A percentile compares a stretch with the other conserved stretches of the same genome.
Conservation (phyloP, 30 jellyfish, hydroid and myxozoan species). For the Aurelia sp. region DNA sequence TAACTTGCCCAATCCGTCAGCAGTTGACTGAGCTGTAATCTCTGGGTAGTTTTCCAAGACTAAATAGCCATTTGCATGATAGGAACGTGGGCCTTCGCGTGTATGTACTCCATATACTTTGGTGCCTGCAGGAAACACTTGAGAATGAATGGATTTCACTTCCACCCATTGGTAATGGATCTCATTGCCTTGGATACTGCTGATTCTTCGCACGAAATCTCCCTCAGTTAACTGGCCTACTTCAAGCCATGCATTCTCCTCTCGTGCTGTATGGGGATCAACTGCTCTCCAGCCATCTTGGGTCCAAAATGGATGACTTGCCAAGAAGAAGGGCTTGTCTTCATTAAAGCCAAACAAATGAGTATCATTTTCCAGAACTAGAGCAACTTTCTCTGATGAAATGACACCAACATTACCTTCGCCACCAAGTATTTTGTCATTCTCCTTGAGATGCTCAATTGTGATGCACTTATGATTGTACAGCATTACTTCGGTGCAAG, state of each 20-base stretch:
- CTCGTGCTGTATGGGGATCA: constrained; percentile 51
- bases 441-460: constrained; percentile 33
- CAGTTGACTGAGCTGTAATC: constrained; percentile 35
- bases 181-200: constrained; percentile 1
- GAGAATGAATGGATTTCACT: constrained; percentile 21
- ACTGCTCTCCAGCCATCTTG: constrained; percentile 80
- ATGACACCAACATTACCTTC: constrained; percentile 31
- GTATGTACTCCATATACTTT: constrained; percentile 54
- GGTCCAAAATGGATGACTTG: constrained; percentile 75
- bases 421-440: constrained; percentile 23
- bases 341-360: constrained; percentile 58
- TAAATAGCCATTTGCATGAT: constrained; percentile 68
- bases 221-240: constrained; percentile 73
- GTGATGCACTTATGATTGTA: constrained; percentile 1
- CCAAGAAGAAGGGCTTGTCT: constrained; percentile 37
- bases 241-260: constrained; percentile 57
- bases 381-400: constrained; percentile 56
- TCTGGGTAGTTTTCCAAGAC: constrained; percentile 57
- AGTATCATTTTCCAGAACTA: constrained; percentile 13
- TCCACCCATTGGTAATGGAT: constrained; percentile 45
- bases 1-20: constrained; percentile 45
- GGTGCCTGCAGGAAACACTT: constrained; percentile 52
- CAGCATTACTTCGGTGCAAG: constrained; percentile 33
- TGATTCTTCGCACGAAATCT: constrained; percentile 43
- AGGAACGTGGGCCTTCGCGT: constrained; percentile 68